Evolutionary conservation across 2,888 invertebrate species (phyloP).

Genomic region (Melanargia galathea): DNA sequence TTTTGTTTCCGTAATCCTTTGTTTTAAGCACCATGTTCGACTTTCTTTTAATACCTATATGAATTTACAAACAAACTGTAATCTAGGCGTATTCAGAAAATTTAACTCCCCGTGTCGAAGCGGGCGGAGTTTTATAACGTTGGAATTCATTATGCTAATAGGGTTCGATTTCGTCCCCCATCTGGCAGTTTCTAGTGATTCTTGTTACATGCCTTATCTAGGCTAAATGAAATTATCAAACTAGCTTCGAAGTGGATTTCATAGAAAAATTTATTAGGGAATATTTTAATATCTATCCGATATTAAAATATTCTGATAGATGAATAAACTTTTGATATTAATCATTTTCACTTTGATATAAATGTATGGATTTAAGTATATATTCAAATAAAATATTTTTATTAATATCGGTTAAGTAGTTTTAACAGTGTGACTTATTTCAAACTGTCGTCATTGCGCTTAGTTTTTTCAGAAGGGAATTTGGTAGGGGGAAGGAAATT

Average conservation of each 20-base stretch:
- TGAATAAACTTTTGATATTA: too few relatives aligned
- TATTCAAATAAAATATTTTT: too few relatives aligned
- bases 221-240: conserved; percentile 45
- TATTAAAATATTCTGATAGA: too few relatives aligned
- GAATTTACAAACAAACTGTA: neutral
- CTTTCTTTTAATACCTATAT: neutral
- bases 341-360: too few relatives aligned
- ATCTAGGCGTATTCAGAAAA: conserved; percentile 18
- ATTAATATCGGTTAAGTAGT: too few relatives aligned
- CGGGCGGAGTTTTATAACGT: conserved; percentile 65
- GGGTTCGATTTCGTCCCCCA: conserved; percentile 60
- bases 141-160: conserved; percentile 73
- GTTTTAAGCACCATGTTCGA: neutral
- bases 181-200: conserved; percentile 37
- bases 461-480: too few relatives aligned
- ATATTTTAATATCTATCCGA: too few relatives aligned
- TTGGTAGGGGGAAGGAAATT: too few relatives aligned
- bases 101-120: conserved; percentile 20
- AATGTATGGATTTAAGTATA: too few relatives aligned
- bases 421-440: too few relatives aligned
- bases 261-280: neutral
- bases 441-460: too few relatives aligned
- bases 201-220: conserved; percentile 40
- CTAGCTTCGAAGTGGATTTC: neutral
- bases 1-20: too few relatives aligned